Evolutionary conservation across 1,140 invertebrate species (phyloP).

Genomic region (Scaptodrosophila lebanonensis): DNA sequence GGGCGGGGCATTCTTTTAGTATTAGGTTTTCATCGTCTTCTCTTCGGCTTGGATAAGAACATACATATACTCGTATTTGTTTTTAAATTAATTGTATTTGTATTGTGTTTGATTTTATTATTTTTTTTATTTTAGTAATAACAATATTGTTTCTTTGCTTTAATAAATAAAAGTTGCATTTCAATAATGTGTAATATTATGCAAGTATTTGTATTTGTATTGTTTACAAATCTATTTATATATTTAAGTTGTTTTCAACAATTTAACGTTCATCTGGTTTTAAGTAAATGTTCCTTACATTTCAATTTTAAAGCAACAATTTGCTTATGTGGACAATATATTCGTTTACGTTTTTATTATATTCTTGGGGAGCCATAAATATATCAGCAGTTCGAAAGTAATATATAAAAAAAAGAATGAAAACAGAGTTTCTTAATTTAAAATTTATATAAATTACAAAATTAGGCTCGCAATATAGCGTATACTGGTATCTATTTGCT

Average conservation of each 20-base stretch:
- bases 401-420: too few relatives aligned
- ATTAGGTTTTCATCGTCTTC: slow-evolving; percentile 25
- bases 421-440: too few relatives aligned
- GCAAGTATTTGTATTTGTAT: neutral
- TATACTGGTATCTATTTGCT: too few relatives aligned
- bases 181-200: too few relatives aligned
- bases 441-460: too few relatives aligned
- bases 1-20: slow-evolving; percentile 55
- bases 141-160: slow-evolving; percentile 54
- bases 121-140: slow-evolving; percentile 31
- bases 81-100: slow-evolving; percentile 39
- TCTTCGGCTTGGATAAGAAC: slow-evolving; percentile 15
- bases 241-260: slow-evolving; percentile 68
- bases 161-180: too few relatives aligned
- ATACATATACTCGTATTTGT: slow-evolving; percentile 33
- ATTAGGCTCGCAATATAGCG: too few relatives aligned
- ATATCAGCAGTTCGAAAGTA: too few relatives aligned
- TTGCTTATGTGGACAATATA: slow-evolving; percentile 60
- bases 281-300: slow-evolving; percentile 58
- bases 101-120: slow-evolving; percentile 10
- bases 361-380: neutral
- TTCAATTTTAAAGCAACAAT: slow-evolving; percentile 26
- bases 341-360: slow-evolving; percentile 15
- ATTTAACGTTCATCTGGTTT: slow-evolving; percentile 66
- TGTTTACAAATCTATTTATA: slow-evolving; percentile 52